Evolutionary conservation across 2,888 invertebrate species (phyloP).

Genomic region (Pinctada fucata): DNA sequence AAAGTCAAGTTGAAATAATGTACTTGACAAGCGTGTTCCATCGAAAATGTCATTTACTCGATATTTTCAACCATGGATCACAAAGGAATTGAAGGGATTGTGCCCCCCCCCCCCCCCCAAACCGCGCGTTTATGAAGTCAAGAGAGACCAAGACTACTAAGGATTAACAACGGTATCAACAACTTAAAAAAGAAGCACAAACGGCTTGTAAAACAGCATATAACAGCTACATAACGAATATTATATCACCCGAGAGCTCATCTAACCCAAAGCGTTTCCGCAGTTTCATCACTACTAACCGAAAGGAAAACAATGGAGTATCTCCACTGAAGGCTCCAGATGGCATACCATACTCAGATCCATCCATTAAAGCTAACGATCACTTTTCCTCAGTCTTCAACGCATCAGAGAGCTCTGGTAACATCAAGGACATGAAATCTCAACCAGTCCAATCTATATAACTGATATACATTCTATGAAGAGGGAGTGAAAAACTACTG

Average conservation of each 20-base stretch:
- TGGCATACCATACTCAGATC: background rate
- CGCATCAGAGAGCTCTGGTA: background rate
- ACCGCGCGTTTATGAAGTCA: too few species aligned
- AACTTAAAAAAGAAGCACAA: background rate
- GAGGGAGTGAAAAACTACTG: background rate
- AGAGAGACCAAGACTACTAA: background rate
- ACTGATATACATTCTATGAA: background rate
- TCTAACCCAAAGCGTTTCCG: background rate
- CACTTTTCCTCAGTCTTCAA: background rate
- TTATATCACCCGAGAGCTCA: background rate
- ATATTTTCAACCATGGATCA: background rate
- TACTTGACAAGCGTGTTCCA: constrained; percentile 1
- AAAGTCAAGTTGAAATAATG: background rate
- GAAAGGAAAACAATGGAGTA: background rate
- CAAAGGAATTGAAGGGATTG: background rate
- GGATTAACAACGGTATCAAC: background rate
- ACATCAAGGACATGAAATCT: background rate
- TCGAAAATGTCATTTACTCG: background rate
- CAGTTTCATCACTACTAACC: background rate
- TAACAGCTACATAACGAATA: background rate
- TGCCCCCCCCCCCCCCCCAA: too few species aligned
- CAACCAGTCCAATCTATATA: background rate
- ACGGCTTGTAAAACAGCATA: background rate
- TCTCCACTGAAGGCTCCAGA: background rate
- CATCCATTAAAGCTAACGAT: background rate